Conservation (phyloP, 2,113 vertebrate genomes). For the Salminus brasiliensis region DNA sequence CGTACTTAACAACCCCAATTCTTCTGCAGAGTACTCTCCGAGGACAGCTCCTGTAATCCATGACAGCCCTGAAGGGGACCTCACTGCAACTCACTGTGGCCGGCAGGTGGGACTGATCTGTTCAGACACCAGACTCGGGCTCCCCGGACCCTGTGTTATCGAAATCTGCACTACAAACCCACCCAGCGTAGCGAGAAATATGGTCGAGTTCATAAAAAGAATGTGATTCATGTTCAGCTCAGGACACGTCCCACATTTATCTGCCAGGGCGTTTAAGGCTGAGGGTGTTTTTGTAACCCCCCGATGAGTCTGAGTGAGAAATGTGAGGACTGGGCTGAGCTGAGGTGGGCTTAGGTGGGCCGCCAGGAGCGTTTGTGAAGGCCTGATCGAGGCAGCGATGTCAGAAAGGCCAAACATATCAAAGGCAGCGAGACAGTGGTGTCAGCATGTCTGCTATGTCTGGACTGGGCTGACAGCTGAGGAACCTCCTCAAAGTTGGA, state of each 20-base stretch:
- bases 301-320: slow-evolving; percentile 48
- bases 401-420: slow-evolving; percentile 42
- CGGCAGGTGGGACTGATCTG: background rate
- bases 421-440: too few relatives aligned
- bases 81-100: background rate
- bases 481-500: too few relatives aligned
- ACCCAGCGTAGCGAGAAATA: slow-evolving; percentile 52
- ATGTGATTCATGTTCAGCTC: slow-evolving; percentile 63
- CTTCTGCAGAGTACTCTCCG: too few relatives aligned
- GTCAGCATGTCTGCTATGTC: background rate
- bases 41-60: too few relatives aligned
- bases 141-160: background rate
- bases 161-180: background rate
- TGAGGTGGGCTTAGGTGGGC: slow-evolving; percentile 39
- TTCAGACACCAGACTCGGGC: background rate
- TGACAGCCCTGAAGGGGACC: too few relatives aligned
- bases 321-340: slow-evolving; percentile 51
- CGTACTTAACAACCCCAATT: too few relatives aligned
- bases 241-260: slow-evolving; percentile 60
- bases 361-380: slow-evolving; percentile 55
- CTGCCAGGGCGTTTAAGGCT: slow-evolving; percentile 55
- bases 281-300: background rate
- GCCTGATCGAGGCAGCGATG: slow-evolving; percentile 57
- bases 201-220: slow-evolving; percentile 57
- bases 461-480: too few relatives aligned